These are phyloP conservation scores for Ganaspis brasiliensis DNA, from an alignment of 2,888 invertebrate species.

Conservation along the genomic window DNA sequence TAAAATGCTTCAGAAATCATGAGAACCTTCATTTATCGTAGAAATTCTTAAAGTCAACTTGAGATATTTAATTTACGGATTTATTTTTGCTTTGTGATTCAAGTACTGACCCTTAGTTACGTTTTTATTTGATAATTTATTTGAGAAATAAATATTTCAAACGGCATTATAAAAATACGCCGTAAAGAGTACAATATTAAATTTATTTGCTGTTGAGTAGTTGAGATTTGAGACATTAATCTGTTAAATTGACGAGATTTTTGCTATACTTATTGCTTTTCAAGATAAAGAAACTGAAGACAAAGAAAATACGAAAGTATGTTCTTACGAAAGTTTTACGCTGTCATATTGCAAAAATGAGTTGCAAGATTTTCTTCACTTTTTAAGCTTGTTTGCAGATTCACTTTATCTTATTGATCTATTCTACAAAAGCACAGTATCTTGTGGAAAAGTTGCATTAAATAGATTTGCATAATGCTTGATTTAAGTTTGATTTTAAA, in stretches of 20 bases:
- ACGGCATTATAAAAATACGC: too few relatives aligned
- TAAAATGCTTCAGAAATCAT: too few relatives aligned
- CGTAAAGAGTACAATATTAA: too few relatives aligned
- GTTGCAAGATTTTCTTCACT: neutral
- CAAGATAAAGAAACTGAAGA: neutral
- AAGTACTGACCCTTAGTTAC: too few relatives aligned
- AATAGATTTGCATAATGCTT: conserved; percentile 13
- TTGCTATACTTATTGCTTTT: neutral
- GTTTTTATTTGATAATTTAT: too few relatives aligned
- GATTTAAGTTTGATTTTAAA: neutral
- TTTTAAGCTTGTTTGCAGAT: neutral
- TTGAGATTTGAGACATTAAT: conserved; percentile 4
- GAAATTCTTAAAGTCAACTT: too few relatives aligned
- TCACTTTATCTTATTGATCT: conserved; percentile 20
- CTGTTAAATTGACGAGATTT: neutral
- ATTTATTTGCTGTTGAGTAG: neutral
- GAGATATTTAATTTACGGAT: too few relatives aligned
- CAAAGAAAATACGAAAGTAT: neutral
- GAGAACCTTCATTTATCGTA: too few relatives aligned
- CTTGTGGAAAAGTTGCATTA: neutral
- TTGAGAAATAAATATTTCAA: too few relatives aligned
- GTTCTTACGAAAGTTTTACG: conserved; percentile 5
- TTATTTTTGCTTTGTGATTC: too few relatives aligned
- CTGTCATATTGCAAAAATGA: neutral
- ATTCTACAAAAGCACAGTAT: neutral